Evolutionary conservation across 2,888 invertebrate species (phyloP).

Genomic region (Barypeithes pellucidus): DNA sequence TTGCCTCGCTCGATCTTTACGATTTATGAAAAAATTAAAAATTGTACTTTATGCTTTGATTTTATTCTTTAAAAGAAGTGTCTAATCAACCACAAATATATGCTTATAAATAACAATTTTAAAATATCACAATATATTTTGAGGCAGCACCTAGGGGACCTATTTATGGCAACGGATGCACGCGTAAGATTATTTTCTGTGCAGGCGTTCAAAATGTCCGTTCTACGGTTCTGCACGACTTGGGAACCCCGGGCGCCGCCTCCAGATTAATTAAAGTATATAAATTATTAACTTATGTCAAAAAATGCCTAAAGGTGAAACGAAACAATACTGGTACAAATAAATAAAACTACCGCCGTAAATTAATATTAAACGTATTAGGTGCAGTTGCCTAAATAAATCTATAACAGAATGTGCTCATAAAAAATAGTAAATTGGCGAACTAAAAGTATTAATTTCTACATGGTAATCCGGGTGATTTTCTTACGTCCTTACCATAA

Average conservation of each 20-base stretch:
- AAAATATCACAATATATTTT: slow-evolving; percentile 45
- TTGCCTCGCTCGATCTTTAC: no score
- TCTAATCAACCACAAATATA: slow-evolving; percentile 38
- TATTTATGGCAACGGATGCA: no score
- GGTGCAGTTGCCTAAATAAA: not conserved
- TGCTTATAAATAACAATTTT: slow-evolving; percentile 43
- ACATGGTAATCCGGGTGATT: no score
- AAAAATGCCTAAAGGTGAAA: not conserved
- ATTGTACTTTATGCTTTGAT: slow-evolving; percentile 5
- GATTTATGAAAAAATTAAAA: no score
- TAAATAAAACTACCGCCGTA: no score
- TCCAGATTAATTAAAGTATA: not conserved
- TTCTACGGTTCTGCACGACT: not conserved
- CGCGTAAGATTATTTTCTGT: no score
- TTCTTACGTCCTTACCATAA: no score
- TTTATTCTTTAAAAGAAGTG: slow-evolving; percentile 37
- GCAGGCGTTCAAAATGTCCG: no score
- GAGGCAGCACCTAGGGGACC: slow-evolving; percentile 11
- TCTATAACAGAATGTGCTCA: no score
- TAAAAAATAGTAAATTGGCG: not conserved
- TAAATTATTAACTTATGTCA: slow-evolving; percentile 14
- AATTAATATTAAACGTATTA: no score
- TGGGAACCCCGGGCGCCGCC: not conserved
- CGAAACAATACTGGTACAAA: slow-evolving; percentile 1
- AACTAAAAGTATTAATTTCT: no score